Conservation (phyloP, 2,113 vertebrate genomes). For the Benitochromis conjunctus region DNA sequence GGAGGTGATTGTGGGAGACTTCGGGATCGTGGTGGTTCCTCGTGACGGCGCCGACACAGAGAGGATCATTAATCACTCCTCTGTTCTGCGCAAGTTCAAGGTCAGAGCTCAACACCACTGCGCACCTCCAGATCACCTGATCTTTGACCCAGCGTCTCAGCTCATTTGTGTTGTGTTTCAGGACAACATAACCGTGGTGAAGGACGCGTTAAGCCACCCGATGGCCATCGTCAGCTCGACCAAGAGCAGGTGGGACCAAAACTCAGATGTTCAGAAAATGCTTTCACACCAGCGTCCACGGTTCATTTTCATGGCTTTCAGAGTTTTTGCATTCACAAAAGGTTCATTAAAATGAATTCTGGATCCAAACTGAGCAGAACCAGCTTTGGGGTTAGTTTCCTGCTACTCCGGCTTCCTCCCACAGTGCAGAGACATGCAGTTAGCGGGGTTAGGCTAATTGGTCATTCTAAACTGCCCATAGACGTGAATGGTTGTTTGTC, state of each 20-base stretch:
- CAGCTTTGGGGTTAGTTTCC: background rate
- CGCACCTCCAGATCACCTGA: background rate
- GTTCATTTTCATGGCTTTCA: background rate
- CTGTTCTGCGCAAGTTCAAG: conserved; percentile 94
- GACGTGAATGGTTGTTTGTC: too few species aligned
- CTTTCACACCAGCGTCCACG: background rate
- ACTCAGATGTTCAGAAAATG: accelerated
- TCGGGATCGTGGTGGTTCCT: conserved; percentile 96
- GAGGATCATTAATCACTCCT: conserved; percentile 96
- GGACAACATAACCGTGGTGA: conserved; percentile 93
- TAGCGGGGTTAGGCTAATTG: too few species aligned
- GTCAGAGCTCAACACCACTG: conserved; percentile 53
- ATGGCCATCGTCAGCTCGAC: conserved; percentile 96
- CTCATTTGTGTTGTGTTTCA: conserved; percentile 46
- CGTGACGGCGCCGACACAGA: conserved; percentile 90
- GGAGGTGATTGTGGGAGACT: conserved; percentile 97
- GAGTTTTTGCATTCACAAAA: background rate
- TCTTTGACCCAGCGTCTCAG: accelerated
- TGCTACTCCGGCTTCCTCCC: accelerated
- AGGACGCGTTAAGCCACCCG: conserved; percentile 86
- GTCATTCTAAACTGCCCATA: too few species aligned
- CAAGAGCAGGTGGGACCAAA: conserved; percentile 88
- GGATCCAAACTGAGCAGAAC: background rate
- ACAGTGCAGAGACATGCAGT: too few species aligned
- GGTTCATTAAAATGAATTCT: background rate